Percentiles rank a stretch among this genome's conserved stretches.
Conservation (phyloP, 2,888 invertebrate genomes). For the Coenonympha glycerion region DNA sequence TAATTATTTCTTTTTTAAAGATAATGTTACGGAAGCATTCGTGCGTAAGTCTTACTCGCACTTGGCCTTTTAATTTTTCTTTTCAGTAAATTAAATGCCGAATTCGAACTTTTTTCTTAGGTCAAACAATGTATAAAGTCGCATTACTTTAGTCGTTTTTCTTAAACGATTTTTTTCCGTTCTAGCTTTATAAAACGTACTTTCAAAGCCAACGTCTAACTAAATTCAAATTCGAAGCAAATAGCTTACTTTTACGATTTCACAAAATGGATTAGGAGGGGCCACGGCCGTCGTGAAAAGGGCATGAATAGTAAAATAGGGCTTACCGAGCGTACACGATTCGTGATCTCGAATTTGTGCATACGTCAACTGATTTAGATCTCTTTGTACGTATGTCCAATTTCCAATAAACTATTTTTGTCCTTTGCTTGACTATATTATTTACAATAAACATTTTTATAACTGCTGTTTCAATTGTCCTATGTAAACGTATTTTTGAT, state of each 20-base stretch:
- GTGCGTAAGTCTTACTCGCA: too few species aligned
- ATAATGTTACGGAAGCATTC: too few species aligned
- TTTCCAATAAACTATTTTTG: not conserved
- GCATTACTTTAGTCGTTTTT: not conserved
- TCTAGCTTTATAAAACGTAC: not conserved
- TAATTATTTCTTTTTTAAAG: too few species aligned
- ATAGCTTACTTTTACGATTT: slow-evolving; percentile 22
- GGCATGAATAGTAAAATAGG: slow-evolving; percentile 23
- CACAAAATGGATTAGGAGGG: slow-evolving; percentile 21
- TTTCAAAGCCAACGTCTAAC: not conserved
- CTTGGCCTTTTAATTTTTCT: too few species aligned
- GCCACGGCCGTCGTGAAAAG: slow-evolving; percentile 21
- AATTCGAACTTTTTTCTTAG: too few species aligned
- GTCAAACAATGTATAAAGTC: too few species aligned
- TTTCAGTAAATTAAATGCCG: too few species aligned
- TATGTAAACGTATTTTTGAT: too few species aligned
- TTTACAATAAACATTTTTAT: too few species aligned
- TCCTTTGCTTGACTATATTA: too few species aligned
- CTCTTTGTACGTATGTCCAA: slow-evolving; percentile 1
- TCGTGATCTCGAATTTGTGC: slow-evolving; percentile 21
- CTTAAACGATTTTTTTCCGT: not conserved
- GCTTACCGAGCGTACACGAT: slow-evolving; percentile 18
- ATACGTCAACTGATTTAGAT: slow-evolving; percentile 20
- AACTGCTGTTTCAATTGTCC: too few species aligned
- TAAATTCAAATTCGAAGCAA: slow-evolving; percentile 17